Conservation (phyloP, 2,888 invertebrate genomes). For the Epistrophe grossulariae region DNA sequence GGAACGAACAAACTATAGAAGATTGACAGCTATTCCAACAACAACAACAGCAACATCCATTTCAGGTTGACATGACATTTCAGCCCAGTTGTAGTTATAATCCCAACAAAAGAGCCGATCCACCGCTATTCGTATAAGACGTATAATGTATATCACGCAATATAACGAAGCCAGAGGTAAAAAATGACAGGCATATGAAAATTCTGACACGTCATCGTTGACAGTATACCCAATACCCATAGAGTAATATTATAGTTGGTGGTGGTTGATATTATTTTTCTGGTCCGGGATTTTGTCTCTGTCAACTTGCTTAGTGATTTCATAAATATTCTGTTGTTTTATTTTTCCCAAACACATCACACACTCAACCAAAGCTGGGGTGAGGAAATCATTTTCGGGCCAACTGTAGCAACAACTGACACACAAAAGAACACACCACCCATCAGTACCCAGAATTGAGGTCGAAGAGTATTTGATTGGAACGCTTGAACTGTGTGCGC, state of each 20-base stretch:
- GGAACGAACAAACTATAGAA: constrained; percentile 51
- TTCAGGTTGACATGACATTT: constrained; percentile 70
- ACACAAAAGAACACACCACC: constrained; percentile 42
- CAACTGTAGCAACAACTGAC: background rate
- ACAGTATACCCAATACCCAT: constrained; percentile 1
- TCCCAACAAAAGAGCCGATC: constrained; percentile 70
- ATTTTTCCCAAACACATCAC: constrained; percentile 10
- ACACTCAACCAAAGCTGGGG: constrained; percentile 13
- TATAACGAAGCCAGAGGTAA: constrained; percentile 46
- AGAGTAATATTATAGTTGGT: background rate
- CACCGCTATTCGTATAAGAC: background rate
- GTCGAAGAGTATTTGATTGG: constrained; percentile 59
- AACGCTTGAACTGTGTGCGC: constrained; percentile 12
- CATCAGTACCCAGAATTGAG: constrained; percentile 39
- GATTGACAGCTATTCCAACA: constrained; percentile 70
- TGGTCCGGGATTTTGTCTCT: constrained; percentile 34
- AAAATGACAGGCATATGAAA: constrained; percentile 83
- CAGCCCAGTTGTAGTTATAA: constrained; percentile 59
- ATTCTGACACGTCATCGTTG: constrained; percentile 83
- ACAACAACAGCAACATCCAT: constrained; percentile 8
- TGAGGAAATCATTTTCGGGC: constrained; percentile 67
- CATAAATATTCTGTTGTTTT: constrained; percentile 13
- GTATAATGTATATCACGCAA: background rate
- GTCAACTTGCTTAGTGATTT: constrained; percentile 46
- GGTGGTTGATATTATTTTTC: constrained; percentile 38